Conservation (phyloP, 1,140 invertebrate species). For the Magallana ariakensis region DNA sequence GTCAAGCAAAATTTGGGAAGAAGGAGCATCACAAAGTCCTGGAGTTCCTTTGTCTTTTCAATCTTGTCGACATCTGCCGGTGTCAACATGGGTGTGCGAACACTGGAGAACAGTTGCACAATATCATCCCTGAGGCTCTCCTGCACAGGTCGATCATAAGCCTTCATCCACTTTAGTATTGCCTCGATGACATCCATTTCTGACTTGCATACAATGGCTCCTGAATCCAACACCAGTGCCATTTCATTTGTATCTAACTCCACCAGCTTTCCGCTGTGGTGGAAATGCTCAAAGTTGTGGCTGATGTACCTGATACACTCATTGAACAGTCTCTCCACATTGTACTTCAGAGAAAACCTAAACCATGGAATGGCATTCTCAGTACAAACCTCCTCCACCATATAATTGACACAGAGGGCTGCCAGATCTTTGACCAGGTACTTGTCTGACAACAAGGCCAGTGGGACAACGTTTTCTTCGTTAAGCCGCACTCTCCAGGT, state of each 20-base stretch:
- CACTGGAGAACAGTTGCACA: slow-evolving; percentile 25
- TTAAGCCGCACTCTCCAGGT: slow-evolving; percentile 33
- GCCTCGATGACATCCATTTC: slow-evolving; percentile 30
- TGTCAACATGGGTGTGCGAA: slow-evolving; percentile 31
- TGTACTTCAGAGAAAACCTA: slow-evolving; percentile 40
- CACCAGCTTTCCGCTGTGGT: slow-evolving; percentile 10
- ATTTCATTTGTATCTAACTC: slow-evolving; percentile 27
- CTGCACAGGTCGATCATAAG: slow-evolving; percentile 34
- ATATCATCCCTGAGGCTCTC: slow-evolving; percentile 24
- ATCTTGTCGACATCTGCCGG: slow-evolving; percentile 21
- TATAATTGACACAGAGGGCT: not conserved
- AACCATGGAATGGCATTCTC: slow-evolving; percentile 52
- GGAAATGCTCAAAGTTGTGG: slow-evolving; percentile 44
- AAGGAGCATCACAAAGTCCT: not conserved
- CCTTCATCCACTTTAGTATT: slow-evolving; percentile 45
- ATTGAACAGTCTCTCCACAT: slow-evolving; percentile 25
- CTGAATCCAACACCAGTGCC: slow-evolving; percentile 42
- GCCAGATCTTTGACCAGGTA: slow-evolving; percentile 44
- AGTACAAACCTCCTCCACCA: not conserved
- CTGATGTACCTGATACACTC: slow-evolving; percentile 43
- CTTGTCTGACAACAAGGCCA: slow-evolving; percentile 47
- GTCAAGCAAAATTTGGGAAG: slow-evolving; percentile 26
- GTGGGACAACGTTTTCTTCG: slow-evolving; percentile 44
- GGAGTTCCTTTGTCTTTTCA: slow-evolving; percentile 21
- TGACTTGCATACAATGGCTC: slow-evolving; percentile 26